These are phyloP conservation scores for Antidorcas marsupialis DNA, from an alignment of 2,113 vertebrate species.

Conservation along the genomic window DNA sequence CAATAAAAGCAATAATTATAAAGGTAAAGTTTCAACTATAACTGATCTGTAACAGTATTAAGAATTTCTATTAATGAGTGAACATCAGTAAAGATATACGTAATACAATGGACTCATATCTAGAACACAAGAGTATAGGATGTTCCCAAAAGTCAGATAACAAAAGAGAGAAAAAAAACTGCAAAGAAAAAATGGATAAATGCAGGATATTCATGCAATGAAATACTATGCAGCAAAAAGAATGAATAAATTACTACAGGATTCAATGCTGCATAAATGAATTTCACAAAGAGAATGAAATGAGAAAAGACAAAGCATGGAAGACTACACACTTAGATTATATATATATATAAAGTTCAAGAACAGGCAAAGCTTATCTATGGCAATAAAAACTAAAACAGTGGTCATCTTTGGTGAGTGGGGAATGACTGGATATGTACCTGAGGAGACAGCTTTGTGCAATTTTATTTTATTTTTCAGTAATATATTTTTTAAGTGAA, in stretches of 20 bases:
- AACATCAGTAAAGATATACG: not conserved
- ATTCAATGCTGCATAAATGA: not conserved
- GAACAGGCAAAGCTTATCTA: not conserved
- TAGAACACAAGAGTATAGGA: not conserved
- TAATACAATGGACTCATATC: not conserved
- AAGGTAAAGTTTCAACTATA: not conserved
- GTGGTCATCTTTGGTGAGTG: not conserved
- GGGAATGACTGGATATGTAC: not conserved
- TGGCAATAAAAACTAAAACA: not conserved
- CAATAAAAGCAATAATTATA: not conserved
- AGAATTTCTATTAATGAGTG: not conserved
- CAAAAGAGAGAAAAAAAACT: not conserved
- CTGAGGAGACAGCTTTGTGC: not conserved
- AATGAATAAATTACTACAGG: not conserved
- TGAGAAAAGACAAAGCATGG: not conserved
- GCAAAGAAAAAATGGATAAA: not conserved
- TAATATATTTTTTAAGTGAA: not conserved
- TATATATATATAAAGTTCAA: not conserved
- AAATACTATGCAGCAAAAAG: not conserved
- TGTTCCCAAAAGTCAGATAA: not conserved
- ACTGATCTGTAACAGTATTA: not conserved
- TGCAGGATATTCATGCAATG: not conserved
- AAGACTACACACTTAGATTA: not conserved
- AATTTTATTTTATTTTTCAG: not conserved
- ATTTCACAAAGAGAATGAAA: not conserved